Conservation (phyloP, 1,140 invertebrate species). For the Microplitis mediator region DNA sequence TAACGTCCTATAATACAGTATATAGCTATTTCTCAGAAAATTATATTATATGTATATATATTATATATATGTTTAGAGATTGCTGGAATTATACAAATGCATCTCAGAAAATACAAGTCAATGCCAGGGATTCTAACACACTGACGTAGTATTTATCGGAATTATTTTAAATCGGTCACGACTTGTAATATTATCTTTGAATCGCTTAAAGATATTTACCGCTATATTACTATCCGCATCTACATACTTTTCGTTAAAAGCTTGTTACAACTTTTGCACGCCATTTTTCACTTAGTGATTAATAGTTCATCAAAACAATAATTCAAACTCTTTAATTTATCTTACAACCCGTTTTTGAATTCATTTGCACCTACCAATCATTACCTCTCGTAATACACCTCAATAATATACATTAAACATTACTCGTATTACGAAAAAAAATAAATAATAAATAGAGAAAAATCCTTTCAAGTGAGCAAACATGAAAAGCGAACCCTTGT, state of each 20-base stretch:
- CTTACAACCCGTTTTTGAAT: too few relatives aligned
- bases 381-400: neutral
- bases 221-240: neutral
- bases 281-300: too few relatives aligned
- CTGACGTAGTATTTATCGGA: slow-evolving; percentile 18
- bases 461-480: too few relatives aligned
- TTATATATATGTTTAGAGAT: slow-evolving; percentile 16
- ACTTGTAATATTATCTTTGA: neutral
- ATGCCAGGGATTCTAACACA: slow-evolving; percentile 11
- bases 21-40: slow-evolving; percentile 24
- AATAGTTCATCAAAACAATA: too few relatives aligned
- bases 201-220: slow-evolving; percentile 1
- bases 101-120: slow-evolving; percentile 22
- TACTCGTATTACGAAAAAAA: neutral
- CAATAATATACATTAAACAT: neutral
- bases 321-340: too few relatives aligned
- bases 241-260: neutral
- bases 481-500: too few relatives aligned
- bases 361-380: too few relatives aligned
- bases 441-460: neutral
- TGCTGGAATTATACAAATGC: slow-evolving; percentile 21
- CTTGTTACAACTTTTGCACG: too few relatives aligned
- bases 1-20: neutral
- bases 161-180: slow-evolving; percentile 30
- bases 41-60: neutral